Evolutionary conservation across 2,888 invertebrate species (phyloP), one percentile per base, ranked within the genome.

Genomic region (Lycophotia porphyrea): DNA sequence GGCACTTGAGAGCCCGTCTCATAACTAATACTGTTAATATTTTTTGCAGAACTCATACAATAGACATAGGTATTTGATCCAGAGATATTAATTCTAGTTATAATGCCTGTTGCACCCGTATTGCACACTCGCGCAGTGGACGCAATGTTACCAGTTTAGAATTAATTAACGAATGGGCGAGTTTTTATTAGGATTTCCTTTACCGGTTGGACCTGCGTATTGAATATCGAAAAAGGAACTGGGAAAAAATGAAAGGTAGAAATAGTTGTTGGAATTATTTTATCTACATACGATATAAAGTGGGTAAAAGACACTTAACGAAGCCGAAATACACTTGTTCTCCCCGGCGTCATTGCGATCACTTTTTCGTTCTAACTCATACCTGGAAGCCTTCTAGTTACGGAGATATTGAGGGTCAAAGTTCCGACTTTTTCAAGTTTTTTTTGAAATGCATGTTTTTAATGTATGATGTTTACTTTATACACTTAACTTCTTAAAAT

Each of bases 181-280:
- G 85, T 80, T 84, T 84, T 83, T 84, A 34, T 52, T n/a, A 44
- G 13, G n/a, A 65, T 64, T 76, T 76, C 58, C 71, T 77, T 77
- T 63, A 58, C 71, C 31, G 52, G 52, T 36, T 18, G 9, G 63
- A 64, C 66, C 49, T 73, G 61, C 24, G 24, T 60, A 58, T 75
- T 71, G 74, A 81, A 67, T 70, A 68, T 66, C 49, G 36, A 58
- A 71, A 39, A 58, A 27, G 39, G 39, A 64, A 27, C 1, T 42
- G n/a, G 7, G 47, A 82, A 71, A 71, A 66, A 44, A 21, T 44
- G 1, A 31, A 61, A 18, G 21, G 2, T 18, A 42, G 31, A n/a
- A n/a, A 36, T 24, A 42, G 61, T 5, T 5, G 21, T 65, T 44
- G 18, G 34, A 55, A 63, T 67, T 34, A 34, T 67, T 66, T 67